Conservation (phyloP, 2,888 invertebrate species). For the Scotopteryx bipunctaria region DNA sequence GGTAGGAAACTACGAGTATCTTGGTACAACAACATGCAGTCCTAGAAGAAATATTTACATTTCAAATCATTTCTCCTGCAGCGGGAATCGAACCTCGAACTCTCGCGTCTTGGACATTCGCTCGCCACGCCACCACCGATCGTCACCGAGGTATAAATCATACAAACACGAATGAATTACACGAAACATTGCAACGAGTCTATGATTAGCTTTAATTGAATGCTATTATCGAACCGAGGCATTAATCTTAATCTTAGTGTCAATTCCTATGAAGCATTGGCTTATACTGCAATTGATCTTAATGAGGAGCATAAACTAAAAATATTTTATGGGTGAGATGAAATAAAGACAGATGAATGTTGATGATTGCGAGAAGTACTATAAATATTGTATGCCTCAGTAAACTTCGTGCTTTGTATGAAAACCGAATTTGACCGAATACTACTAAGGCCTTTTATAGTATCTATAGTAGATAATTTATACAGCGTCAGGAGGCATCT, state of each 20-base stretch:
- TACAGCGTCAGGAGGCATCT: too few species aligned
- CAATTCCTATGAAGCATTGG: slow-evolving; percentile 15
- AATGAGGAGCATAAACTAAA: slow-evolving; percentile 4
- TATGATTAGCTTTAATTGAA: slow-evolving; percentile 17
- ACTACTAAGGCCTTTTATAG: too few species aligned
- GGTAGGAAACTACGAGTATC: too few species aligned
- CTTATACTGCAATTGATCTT: slow-evolving; percentile 3
- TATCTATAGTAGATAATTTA: too few species aligned
- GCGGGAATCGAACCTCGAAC: too few species aligned
- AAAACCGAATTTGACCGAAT: too few species aligned
- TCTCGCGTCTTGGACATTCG: too few species aligned
- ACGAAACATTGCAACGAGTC: slow-evolving; percentile 4
- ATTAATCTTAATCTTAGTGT: slow-evolving; percentile 24
- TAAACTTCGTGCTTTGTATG: too few species aligned
- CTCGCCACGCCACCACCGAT: too few species aligned
- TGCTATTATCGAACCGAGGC: slow-evolving; percentile 16
- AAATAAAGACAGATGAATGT: slow-evolving; percentile 11
- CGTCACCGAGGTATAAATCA: neutral
- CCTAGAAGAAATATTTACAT: too few species aligned
- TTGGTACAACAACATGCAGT: too few species aligned
- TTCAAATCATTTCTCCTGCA: too few species aligned
- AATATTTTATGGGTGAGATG: slow-evolving; percentile 7
- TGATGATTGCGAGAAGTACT: neutral
- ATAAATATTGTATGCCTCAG: neutral
- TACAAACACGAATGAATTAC: slow-evolving; percentile 4